These are phyloP conservation scores for Falco rusticolus DNA, from an alignment of 2,797 vertebrate genomes.

Conservation along the genomic window DNA sequence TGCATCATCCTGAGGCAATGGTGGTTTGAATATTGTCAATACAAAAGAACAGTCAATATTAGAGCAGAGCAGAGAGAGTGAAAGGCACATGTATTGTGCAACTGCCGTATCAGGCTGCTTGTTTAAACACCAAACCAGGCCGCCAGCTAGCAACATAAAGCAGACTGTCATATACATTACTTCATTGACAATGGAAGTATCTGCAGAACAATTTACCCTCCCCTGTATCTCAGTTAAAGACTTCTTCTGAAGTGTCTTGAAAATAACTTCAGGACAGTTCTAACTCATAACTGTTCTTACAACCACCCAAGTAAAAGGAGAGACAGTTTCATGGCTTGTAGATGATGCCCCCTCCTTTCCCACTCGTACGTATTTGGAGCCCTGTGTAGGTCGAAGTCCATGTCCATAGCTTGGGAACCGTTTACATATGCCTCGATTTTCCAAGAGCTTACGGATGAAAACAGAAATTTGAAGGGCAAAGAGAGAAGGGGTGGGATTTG, in stretches of 20 bases:
- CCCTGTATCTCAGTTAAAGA: not conserved
- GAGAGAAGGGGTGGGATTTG: not conserved
- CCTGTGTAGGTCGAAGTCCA: not conserved
- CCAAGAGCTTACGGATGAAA: not conserved
- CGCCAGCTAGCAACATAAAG: not conserved
- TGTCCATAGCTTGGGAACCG: not conserved
- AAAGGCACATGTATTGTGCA: not conserved
- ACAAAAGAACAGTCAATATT: not conserved
- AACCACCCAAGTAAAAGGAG: not conserved
- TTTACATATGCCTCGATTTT: not conserved
- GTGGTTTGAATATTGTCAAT: not conserved
- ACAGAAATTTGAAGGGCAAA: not conserved
- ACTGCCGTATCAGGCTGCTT: not conserved
- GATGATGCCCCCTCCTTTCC: not conserved
- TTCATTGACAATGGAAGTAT: not conserved
- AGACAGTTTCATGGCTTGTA: not conserved
- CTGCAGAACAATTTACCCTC: not conserved
- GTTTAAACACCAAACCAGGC: not conserved
- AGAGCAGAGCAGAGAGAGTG: not conserved
- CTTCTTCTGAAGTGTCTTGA: rapidly evolving
- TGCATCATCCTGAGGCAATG: not conserved
- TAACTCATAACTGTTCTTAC: not conserved
- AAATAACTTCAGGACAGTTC: not conserved
- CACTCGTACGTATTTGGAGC: rapidly evolving
- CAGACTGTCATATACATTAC: not conserved